Base-by-base conservation (phyloP, 1,140 invertebrate species). In the Acromyrmex charruanus region DNA sequence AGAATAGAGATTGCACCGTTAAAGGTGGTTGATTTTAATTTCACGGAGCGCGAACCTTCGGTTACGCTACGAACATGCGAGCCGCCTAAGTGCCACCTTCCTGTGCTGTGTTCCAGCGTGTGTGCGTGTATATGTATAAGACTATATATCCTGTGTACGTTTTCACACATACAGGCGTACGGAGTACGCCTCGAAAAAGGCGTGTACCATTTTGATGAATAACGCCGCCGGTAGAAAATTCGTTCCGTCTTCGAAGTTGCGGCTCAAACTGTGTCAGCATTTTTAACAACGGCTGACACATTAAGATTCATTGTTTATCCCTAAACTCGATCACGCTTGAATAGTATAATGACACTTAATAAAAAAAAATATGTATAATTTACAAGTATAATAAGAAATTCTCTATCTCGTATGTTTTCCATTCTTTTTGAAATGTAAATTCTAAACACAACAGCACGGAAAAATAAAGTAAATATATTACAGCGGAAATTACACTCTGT, bases 1-100 rank as follows among this genome's bases (percentile, higher is more conserved):
- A 88, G 90, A 92, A 93, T 93, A 92, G 93, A 94, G 93, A 95
- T 94, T 93, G 92, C 92, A 85, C 90, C 91, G 93, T 93, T 94
- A 91, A 93, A 94, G 93, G 92, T 94, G 94, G 93, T 95, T 94
- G 93, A 94, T 94, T 95, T 95, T 95, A 95, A 95, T 95, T 95
- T 95, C 94, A 95, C 94, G 94, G 94, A 93, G 93, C 93, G 91
- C 94, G 94, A 95, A 92, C 91, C 94, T 94, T 94, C 91, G 91
- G 95, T 94, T 94, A 95, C 94, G 94, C 89, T 93, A 88, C 90
- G 92, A 93, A 93, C 93, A 94, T 94, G 92, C 92, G 92, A 91
- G 90, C 74, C 79, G 51, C 49, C 86, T 74, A 88, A 90, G 65
- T 87, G 49, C 80, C 77, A 51, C 71, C 53, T 81, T 77, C 86